Evolutionary conservation across 1,140 invertebrate species (phyloP).

Genomic region (Lucilia cuprina): DNA sequence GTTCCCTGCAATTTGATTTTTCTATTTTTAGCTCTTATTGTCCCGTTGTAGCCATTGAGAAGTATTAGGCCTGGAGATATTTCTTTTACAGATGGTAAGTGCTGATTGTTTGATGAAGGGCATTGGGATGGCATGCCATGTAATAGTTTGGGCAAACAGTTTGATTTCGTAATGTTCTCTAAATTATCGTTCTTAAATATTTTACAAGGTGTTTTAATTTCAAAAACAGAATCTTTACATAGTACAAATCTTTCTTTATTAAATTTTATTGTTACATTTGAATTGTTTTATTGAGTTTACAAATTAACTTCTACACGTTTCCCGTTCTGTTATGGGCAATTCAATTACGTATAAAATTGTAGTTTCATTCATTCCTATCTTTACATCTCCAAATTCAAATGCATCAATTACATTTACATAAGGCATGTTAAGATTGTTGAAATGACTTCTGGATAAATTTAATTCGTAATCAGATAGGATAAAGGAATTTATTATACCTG

Average conservation of each 20-base stretch:
- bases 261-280: too few species aligned
- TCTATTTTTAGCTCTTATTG: neutral
- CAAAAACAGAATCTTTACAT: neutral
- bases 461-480: too few species aligned
- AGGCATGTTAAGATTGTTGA: too few species aligned
- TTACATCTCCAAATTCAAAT: too few species aligned
- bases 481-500: neutral
- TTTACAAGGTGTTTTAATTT: neutral
- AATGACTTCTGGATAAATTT: too few species aligned
- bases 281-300: too few species aligned
- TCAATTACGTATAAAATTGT: too few species aligned
- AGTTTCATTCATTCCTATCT: too few species aligned
- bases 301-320: too few species aligned
- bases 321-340: too few species aligned
- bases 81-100: neutral
- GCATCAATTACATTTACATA: too few species aligned
- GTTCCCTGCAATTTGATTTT: neutral
- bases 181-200: neutral
- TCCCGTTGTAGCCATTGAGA: neutral
- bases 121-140: neutral
- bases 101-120: neutral
- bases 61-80: neutral
- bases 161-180: neutral
- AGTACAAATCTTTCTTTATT: too few species aligned
- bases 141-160: neutral